phyloP scores from a whole-genome alignment of 2,888 invertebrate genomes.

The Abrostola tripartita region DNA sequence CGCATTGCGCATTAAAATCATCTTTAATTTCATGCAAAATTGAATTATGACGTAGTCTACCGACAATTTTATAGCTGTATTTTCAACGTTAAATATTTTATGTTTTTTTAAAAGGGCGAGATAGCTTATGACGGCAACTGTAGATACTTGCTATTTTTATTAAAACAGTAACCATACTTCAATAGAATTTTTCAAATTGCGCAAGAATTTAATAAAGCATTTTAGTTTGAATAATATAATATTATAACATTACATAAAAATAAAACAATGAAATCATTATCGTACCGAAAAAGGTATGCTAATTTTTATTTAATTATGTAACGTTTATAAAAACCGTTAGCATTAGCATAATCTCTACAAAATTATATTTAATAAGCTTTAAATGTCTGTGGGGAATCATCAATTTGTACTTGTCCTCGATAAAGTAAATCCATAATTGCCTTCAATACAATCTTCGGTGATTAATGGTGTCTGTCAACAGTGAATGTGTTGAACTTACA shows the following conservation, averaged over 20 bases:
- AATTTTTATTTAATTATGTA: conserved; percentile 41
- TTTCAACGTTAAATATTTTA: neutral
- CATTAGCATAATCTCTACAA: conserved; percentile 47
- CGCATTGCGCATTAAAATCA: too few relatives aligned
- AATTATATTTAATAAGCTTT: conserved; percentile 48
- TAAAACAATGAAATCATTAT: conserved; percentile 14
- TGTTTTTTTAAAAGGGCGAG: neutral
- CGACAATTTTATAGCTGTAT: too few relatives aligned
- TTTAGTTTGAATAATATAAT: neutral
- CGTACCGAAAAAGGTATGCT: conserved; percentile 28
- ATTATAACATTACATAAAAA: neutral
- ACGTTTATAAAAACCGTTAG: conserved; percentile 37
- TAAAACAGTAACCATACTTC: neutral
- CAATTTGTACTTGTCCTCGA: conserved; percentile 39
- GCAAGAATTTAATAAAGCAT: neutral
- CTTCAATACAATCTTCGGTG: conserved; percentile 31
- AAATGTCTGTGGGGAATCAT: conserved; percentile 20
- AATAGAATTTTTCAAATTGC: neutral
- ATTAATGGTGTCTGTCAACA: conserved; percentile 52
- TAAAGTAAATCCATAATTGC: conserved; percentile 39
- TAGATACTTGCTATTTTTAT: too few relatives aligned
- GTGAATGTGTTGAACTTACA: conserved; percentile 21
- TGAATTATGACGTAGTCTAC: too few relatives aligned
- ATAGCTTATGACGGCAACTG: too few relatives aligned
- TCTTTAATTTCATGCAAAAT: too few relatives aligned